Percentiles rank a stretch among this genome's conserved stretches.
Evolutionary conservation across 2,888 invertebrate genomes (phyloP).

Genomic region (Caenorhabditis afra): DNA sequence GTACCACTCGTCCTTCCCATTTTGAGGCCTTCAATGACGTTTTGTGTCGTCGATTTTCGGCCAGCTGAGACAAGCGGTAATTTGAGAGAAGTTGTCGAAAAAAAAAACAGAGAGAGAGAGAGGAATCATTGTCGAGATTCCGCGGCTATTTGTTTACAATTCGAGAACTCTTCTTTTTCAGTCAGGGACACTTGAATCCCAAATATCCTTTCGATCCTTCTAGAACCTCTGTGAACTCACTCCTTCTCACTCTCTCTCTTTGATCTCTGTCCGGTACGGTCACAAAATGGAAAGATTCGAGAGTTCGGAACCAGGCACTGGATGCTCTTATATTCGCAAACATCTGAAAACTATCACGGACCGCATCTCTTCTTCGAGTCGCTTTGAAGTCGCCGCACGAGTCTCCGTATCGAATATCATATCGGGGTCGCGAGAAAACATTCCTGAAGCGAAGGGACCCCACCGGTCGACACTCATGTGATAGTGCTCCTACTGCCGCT

Average conservation of each 20-base stretch:
- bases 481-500: slow-evolving; percentile 29
- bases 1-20: slow-evolving; percentile 22
- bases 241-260: no score
- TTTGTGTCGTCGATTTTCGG: slow-evolving; percentile 49
- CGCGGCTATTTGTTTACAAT: slow-evolving; percentile 29
- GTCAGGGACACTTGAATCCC: no score
- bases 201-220: no score
- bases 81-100: slow-evolving; percentile 53
- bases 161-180: background rate
- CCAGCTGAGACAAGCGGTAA: slow-evolving; percentile 52
- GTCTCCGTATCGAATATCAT: slow-evolving; percentile 55
- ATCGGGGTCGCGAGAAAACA: slow-evolving; percentile 53
- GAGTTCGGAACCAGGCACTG: slow-evolving; percentile 41
- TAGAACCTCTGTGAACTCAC: no score
- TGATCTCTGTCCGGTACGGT: no score
- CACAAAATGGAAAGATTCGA: background rate
- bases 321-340: slow-evolving; percentile 7
- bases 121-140: slow-evolving; percentile 3
- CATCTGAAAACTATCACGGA: slow-evolving; percentile 50
- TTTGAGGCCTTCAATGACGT: slow-evolving; percentile 43
- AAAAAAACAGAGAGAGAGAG: slow-evolving; percentile 26
- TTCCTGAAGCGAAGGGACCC: slow-evolving; percentile 31
- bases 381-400: slow-evolving; percentile 50
- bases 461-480: slow-evolving; percentile 41
- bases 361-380: background rate